Conservation (phyloP, 2,797 vertebrate species). For the Martes flavigula region DNA sequence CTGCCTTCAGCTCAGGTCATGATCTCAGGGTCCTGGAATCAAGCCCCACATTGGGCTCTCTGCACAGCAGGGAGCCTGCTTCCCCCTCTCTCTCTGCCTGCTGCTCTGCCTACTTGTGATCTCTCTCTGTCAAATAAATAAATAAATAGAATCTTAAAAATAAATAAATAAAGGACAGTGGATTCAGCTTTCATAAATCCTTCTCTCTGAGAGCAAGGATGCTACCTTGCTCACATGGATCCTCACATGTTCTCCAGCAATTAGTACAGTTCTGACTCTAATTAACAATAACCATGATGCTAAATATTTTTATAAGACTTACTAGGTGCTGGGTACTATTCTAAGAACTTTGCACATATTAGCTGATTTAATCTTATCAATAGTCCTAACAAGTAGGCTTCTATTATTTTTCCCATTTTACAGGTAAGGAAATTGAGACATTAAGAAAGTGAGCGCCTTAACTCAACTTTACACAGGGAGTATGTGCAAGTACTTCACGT, state of each 20-base stretch:
- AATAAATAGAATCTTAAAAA: too few species aligned
- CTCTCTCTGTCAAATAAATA: too few species aligned
- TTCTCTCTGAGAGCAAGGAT: neutral
- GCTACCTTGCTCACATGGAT: neutral
- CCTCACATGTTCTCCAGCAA: neutral
- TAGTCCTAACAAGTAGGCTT: neutral
- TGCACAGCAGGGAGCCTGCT: too few species aligned
- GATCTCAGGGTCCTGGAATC: too few species aligned
- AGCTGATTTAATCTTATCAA: neutral
- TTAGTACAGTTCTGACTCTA: neutral
- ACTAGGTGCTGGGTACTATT: neutral
- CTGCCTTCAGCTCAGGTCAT: too few species aligned
- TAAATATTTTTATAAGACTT: neutral
- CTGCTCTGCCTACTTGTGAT: too few species aligned
- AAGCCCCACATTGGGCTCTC: too few species aligned
- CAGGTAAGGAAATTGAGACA: neutral
- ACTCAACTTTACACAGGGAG: neutral
- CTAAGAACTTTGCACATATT: neutral
- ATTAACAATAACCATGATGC: neutral
- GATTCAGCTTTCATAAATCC: neutral
- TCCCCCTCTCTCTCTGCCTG: too few species aligned
- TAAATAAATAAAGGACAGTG: neutral
- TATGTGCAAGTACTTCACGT: neutral
- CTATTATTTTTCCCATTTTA: neutral
- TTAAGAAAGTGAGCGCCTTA: neutral